Conservation (phyloP, 1,140 invertebrate genomes). For the Trichogramma pretiosum region DNA sequence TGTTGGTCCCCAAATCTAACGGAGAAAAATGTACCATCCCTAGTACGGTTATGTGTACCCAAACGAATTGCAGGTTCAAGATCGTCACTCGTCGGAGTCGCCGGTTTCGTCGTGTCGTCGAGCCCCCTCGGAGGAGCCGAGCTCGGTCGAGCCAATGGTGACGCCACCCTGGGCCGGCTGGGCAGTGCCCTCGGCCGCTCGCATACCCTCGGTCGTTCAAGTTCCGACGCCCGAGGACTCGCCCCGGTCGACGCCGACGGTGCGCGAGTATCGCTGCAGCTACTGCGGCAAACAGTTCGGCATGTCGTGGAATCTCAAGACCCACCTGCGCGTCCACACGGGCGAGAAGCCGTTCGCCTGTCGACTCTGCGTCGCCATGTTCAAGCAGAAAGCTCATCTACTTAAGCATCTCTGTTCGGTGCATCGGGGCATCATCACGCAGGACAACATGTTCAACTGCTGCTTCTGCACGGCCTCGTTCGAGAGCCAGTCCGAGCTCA, state of each 20-base stretch:
- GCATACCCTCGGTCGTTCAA: constrained; percentile 46
- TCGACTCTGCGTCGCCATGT: constrained; percentile 77
- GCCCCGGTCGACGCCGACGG: constrained; percentile 50
- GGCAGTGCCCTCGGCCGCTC: constrained; percentile 54
- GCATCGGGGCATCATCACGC: constrained; percentile 71
- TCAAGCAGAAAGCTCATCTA: constrained; percentile 79
- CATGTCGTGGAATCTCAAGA: constrained; percentile 83
- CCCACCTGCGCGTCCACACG: constrained; percentile 74
- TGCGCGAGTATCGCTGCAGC: constrained; percentile 73
- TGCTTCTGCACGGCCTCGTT: constrained; percentile 78
- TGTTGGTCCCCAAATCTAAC: too few relatives aligned
- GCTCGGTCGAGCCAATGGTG: too few relatives aligned
- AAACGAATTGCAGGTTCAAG: too few relatives aligned
- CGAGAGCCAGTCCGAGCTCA: constrained; percentile 72
- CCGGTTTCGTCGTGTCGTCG: too few relatives aligned
- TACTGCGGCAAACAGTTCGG: constrained; percentile 84
- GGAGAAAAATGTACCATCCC: too few relatives aligned
- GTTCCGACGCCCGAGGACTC: constrained; percentile 48
- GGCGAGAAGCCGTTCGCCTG: constrained; percentile 82
- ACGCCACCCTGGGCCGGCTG: constrained; percentile 59
- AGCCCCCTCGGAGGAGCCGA: too few relatives aligned
- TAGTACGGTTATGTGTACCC: too few relatives aligned
- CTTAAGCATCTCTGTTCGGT: constrained; percentile 79
- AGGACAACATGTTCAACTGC: constrained; percentile 65
- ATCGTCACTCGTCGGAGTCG: too few relatives aligned